A percentile compares a stretch with the other conserved stretches of the same genome.
These are phyloP conservation scores for Aphelinus atriplicis DNA, from an alignment of 1,140 invertebrate genomes.

Conservation along the genomic window DNA sequence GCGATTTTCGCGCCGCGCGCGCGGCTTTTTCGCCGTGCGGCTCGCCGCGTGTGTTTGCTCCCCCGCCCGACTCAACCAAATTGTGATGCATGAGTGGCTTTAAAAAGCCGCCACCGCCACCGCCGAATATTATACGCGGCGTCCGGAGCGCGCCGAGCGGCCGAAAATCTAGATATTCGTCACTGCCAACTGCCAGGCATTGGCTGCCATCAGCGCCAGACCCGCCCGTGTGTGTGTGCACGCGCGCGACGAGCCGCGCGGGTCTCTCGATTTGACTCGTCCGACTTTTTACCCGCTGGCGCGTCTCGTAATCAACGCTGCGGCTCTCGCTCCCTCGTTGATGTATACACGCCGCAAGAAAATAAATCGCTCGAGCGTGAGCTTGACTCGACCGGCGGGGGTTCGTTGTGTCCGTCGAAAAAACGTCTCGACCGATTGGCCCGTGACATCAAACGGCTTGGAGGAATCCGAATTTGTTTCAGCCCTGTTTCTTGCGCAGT, in stretches of 20 bases:
- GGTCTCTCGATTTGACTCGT: too few species aligned
- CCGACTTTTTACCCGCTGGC: too few species aligned
- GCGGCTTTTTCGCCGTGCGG: conserved; percentile 20
- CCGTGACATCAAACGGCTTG: too few species aligned
- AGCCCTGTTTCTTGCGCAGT: too few species aligned
- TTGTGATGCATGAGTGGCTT: conserved; percentile 52
- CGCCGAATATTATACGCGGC: conserved; percentile 19
- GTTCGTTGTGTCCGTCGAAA: too few species aligned
- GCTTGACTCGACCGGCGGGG: too few species aligned
- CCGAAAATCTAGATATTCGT: conserved; percentile 53
- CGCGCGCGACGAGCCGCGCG: conserved; percentile 28
- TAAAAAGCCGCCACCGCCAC: conserved; percentile 44
- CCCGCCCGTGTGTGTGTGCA: background rate
- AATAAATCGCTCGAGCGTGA: too few species aligned
- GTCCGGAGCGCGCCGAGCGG: conserved; percentile 18
- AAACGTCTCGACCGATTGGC: too few species aligned
- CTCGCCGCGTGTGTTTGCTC: conserved; percentile 16
- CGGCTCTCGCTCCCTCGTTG: too few species aligned
- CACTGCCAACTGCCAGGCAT: conserved; percentile 50
- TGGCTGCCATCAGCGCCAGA: background rate
- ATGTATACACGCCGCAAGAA: too few species aligned
- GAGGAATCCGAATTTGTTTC: too few species aligned
- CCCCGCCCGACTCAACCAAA: conserved; percentile 38
- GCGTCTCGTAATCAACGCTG: too few species aligned
- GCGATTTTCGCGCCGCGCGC: conserved; percentile 16